These are phyloP conservation scores for Pomatostomus ruficeps DNA, from an alignment of 2,113 vertebrate species.

Conservation along the genomic window DNA sequence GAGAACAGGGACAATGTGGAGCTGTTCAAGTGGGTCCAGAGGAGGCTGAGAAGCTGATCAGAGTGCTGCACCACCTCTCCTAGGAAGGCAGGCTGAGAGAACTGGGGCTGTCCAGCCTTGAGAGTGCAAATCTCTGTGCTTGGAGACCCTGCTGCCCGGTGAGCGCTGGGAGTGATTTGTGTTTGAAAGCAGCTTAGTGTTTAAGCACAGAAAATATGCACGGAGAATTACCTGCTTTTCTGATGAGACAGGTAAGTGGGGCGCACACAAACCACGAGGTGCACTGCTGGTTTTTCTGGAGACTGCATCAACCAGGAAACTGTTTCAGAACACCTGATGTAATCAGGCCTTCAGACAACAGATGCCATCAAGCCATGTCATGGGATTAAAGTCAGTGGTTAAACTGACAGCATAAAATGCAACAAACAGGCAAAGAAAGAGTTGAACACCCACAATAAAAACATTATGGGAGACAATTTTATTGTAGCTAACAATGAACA, in stretches of 20 bases:
- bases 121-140: fast-evolving
- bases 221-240: neutral
- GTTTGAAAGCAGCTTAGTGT: neutral
- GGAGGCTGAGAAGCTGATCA: neutral
- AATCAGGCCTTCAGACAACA: neutral
- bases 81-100: neutral
- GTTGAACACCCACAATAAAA: neutral
- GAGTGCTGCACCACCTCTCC: neutral
- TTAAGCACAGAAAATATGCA: neutral
- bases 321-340: neutral
- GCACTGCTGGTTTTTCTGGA: neutral
- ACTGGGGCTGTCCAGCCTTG: neutral
- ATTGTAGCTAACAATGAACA: neutral
- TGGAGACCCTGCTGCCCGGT: neutral
- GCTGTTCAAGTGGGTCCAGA: neutral
- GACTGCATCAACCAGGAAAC: neutral
- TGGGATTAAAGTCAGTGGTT: neutral
- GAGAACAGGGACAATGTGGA: neutral
- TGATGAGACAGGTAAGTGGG: neutral
- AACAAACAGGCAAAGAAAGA: neutral
- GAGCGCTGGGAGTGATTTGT: neutral
- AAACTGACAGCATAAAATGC: neutral
- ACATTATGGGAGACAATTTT: neutral
- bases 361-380: neutral
- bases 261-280: fast-evolving